Evolutionary conservation across 2,797 vertebrate genomes (phyloP), one percentile per base, ranked within the genome.

Genomic region (Merluccius polli): DNA sequence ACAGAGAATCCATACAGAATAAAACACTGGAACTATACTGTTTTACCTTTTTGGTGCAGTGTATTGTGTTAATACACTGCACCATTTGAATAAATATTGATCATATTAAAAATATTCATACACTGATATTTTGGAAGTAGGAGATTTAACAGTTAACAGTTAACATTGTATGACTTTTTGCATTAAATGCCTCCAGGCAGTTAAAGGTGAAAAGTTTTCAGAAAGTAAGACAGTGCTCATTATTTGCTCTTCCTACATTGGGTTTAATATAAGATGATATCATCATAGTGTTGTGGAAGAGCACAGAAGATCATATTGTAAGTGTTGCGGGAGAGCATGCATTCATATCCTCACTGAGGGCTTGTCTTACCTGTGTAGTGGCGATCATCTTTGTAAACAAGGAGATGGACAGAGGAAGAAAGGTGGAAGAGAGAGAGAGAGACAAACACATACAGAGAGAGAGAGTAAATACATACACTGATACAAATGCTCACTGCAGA

Each of bases 281-380:
- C 13, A 10, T 63, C 2, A 59, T 9, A 63, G 59, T 27, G 59
- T 9, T 8, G 21, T n/a, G 24, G 52, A 63, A 27, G 32, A 68
- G 15, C 33, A 12, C 1, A 6, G 36, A 38, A 38, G 33, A 8
- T 35, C 33, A 35, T 35, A 35, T 35, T 35, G 33, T 35, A 35
- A 63, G 59, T 27, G 59, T 9, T 8, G 21, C 9, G 24, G 52
- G 27, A 27, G 32, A 68, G 12, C 71, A 16, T 68, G 21, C 18
- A 48, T 15, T 63, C 11, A n/a, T 70, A 1, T 9, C 48, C 2
- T 31, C 18, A 69, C 32, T 79, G 44, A 24, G 33, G 4, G 41
- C 70, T 35, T 6, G 16, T 84, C 90, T 89, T 89, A 93, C 92
- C 92, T 90, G 85, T 90, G 85, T 92, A 89, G 82, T 90, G 84